Percentiles rank a stretch among this genome's conserved stretches.
These are phyloP conservation scores for Hydraecia micacea DNA, from an alignment of 2,888 invertebrate species.

Conservation along the genomic window DNA sequence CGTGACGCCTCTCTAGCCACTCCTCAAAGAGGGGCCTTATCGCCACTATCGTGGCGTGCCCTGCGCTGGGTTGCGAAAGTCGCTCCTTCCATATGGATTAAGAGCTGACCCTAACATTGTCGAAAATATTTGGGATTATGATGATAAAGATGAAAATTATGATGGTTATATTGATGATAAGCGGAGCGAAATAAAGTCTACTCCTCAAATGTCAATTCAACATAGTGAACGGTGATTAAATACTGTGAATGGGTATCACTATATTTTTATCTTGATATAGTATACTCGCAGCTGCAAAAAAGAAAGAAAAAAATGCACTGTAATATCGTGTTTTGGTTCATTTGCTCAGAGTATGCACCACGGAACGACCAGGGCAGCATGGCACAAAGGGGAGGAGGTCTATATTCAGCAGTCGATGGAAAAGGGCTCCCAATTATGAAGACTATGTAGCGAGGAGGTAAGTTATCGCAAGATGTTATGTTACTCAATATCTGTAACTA, in stretches of 20 bases:
- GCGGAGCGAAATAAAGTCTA: neutral
- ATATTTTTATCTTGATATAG: neutral
- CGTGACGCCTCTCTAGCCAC: no score
- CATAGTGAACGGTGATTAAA: neutral
- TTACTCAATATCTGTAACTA: slow-evolving; percentile 2
- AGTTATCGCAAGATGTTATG: neutral
- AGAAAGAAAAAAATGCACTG: neutral
- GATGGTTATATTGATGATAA: neutral
- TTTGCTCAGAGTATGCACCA: neutral
- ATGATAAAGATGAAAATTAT: neutral
- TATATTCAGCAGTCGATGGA: neutral
- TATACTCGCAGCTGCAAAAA: neutral
- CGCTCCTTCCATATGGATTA: no score
- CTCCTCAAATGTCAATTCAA: neutral
- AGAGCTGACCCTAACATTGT: no score
- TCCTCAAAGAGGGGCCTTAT: no score
- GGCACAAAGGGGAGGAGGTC: neutral
- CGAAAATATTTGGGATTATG: neutral
- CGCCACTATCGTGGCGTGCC: no score
- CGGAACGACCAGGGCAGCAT: neutral
- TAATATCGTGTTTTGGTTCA: neutral
- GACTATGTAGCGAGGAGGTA: neutral
- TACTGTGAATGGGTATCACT: no score
- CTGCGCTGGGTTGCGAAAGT: no score
- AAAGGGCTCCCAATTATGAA: neutral